Base-by-base conservation (phyloP, 1,140 invertebrate species). In the Brachionus rotundiformis region DNA sequence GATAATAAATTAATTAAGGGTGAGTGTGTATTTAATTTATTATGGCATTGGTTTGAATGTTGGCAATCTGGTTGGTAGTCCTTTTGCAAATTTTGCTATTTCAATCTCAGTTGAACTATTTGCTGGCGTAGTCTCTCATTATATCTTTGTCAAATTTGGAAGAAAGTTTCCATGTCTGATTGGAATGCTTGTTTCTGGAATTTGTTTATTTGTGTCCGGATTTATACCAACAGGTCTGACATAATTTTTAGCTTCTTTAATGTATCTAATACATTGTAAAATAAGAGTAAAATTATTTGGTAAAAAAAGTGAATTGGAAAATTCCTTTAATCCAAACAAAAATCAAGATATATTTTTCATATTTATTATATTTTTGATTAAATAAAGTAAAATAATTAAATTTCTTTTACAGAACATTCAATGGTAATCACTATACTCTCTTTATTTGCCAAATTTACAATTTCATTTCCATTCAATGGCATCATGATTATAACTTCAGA, bases 361-460 rank as follows among this genome's bases (percentile, higher is more conserved):
- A n/a, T n/a, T n/a, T n/a, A n/a, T n/a, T n/a, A n/a, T n/a, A n/a
- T n/a, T n/a, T n/a, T n/a, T n/a, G 8, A 41, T 41, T 41, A 11
- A 41, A 41, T 41, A n/a, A n/a, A n/a, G n/a, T n/a, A n/a, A n/a
- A n/a, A n/a, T n/a, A n/a, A n/a, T 41, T 2, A 23, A 59, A 19
- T 25, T 19, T n/a, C 11, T 59, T 59, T 25, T 7, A 59, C 1
- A 59, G 49, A 25, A 16, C 16, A 59, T 59, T 59, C 49, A n/a
- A 59, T 19, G n/a, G 23, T 59, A 2, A 59, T 59, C 49, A 59
- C 49, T 59, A 10, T 16, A 5, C 49, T 59, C 16, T 59, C 49
- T n/a, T 59, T 59, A 59, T 59, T 59, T 25, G 49, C 49, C 49
- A 59, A 59, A 59, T 59, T 59, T 59, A 59, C 49, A 59, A 59